phyloP scores from a whole-genome alignment of 2,888 invertebrate genomes.

The Melinopterus prodromus region DNA sequence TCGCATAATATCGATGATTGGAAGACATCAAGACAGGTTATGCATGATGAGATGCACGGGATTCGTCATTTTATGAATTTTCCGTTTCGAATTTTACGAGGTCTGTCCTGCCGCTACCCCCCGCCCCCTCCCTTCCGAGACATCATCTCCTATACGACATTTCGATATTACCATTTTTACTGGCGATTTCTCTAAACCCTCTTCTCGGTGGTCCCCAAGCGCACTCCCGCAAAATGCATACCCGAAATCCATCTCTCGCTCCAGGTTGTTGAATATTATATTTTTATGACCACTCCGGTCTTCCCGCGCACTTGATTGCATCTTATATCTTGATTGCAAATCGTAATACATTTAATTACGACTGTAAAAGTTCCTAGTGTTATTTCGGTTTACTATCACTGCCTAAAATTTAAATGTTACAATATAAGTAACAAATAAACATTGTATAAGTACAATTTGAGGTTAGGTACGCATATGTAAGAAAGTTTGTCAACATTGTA shows the following conservation, averaged over 20 bases:
- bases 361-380: neutral
- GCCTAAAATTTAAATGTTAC: too few relatives aligned
- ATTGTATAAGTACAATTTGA: too few relatives aligned
- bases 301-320: neutral
- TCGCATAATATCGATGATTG: slow-evolving; percentile 54
- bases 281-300: neutral
- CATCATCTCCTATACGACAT: slow-evolving; percentile 43
- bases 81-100: slow-evolving; percentile 54
- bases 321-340: neutral
- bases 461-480: too few relatives aligned
- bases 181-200: slow-evolving; percentile 45
- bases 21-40: slow-evolving; percentile 51
- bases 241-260: slow-evolving; percentile 17
- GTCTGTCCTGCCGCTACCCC: slow-evolving; percentile 28
- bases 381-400: too few relatives aligned
- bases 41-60: slow-evolving; percentile 56
- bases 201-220: neutral
- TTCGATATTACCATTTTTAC: slow-evolving; percentile 48
- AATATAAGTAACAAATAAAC: too few relatives aligned
- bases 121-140: slow-evolving; percentile 40
- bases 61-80: slow-evolving; percentile 57
- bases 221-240: neutral
- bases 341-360: neutral
- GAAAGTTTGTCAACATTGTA: too few relatives aligned
- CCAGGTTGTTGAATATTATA: slow-evolving; percentile 16